Percentiles rank a stretch among this genome's conserved stretches.
phyloP scores from a whole-genome alignment of 2,113 vertebrate genomes.

The Geothlypis trichas region DNA sequence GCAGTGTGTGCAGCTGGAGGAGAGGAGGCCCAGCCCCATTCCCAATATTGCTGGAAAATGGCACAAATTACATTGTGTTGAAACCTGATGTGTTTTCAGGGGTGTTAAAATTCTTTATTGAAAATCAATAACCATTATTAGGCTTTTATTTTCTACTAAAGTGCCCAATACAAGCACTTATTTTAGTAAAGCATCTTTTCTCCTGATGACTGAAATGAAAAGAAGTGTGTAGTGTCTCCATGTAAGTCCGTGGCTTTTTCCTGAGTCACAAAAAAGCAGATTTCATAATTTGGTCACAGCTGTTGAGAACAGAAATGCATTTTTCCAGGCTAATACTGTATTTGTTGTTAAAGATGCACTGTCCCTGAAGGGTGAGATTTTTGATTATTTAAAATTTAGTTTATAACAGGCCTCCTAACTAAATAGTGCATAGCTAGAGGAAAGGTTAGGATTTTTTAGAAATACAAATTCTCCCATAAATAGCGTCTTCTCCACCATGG shows the following conservation, averaged over 20 bases:
- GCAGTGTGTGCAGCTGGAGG: rapidly evolving
- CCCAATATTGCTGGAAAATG: neutral
- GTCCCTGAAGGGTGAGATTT: neutral
- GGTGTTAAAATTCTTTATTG: neutral
- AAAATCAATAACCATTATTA: neutral
- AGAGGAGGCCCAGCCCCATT: rapidly evolving
- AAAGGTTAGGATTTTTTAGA: neutral
- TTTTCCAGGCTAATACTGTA: neutral
- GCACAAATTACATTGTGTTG: neutral
- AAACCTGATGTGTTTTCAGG: neutral
- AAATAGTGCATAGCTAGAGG: neutral
- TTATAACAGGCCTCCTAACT: neutral
- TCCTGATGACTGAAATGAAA: neutral
- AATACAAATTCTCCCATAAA: neutral
- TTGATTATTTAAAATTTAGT: neutral
- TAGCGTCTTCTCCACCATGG: neutral
- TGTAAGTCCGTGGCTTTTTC: neutral
- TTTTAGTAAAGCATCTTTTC: neutral
- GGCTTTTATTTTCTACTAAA: neutral
- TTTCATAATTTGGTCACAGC: neutral
- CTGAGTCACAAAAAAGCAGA: neutral
- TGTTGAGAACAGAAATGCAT: neutral
- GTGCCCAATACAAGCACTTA: neutral
- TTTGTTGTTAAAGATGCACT: neutral
- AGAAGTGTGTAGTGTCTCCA: neutral